A percentile compares a stretch with the other conserved stretches of the same genome.
Conservation (phyloP, 2,797 vertebrate species). For the Spinibarbus caldwelli region DNA sequence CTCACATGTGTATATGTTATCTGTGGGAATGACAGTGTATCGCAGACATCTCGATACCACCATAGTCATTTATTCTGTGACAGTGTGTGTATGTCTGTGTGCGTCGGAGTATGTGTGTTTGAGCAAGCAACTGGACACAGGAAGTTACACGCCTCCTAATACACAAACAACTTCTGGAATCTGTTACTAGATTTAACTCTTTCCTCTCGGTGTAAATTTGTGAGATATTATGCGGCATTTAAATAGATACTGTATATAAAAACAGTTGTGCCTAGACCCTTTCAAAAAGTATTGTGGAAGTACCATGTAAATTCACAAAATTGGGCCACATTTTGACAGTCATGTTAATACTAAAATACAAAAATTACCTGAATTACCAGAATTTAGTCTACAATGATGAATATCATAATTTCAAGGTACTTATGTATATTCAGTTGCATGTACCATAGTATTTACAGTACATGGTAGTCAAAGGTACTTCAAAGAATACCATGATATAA, state of each 20-base stretch:
- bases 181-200: conserved; percentile 10
- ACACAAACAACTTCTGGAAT: conserved; percentile 38
- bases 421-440: not conserved
- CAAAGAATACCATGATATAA: not conserved
- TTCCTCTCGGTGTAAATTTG: not conserved
- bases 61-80: conserved; percentile 41
- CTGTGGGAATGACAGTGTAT: conserved; percentile 54
- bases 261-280: not conserved
- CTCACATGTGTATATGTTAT: not conserved
- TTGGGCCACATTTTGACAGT: not conserved
- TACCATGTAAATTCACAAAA: not conserved
- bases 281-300: not conserved
- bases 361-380: not conserved
- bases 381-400: too few relatives aligned
- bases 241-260: not conserved
- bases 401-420: not conserved
- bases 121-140: conserved; percentile 22
- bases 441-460: not conserved
- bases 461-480: not conserved
- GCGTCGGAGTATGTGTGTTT: conserved; percentile 18
- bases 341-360: not conserved
- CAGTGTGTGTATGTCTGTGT: conserved; percentile 43
- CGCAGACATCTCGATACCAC: conserved; percentile 33
- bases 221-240: not conserved
- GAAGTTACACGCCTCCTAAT: conserved; percentile 16